Conservation (phyloP, 2,888 invertebrate species). For the Acholoe squamosa region DNA sequence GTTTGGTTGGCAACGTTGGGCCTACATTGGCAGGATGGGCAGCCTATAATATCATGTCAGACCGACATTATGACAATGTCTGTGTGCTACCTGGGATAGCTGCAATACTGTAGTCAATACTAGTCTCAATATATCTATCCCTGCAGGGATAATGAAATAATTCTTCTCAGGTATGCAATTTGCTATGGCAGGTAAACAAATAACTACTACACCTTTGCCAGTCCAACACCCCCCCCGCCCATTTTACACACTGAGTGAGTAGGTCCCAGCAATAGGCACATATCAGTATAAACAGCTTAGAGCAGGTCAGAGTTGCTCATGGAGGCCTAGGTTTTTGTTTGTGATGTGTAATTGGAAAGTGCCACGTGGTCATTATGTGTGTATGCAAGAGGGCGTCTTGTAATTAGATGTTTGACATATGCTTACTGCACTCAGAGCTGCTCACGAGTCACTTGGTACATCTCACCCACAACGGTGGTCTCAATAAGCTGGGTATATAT, state of each 20-base stretch:
- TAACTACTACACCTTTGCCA: no score
- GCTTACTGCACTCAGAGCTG: neutral
- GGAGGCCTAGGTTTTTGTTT: neutral
- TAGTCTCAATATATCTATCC: no score
- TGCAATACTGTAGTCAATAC: no score
- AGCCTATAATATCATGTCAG: no score
- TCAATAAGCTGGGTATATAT: neutral
- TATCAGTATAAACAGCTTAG: neutral
- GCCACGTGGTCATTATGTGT: constrained; percentile 26
- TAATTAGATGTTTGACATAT: constrained; percentile 55
- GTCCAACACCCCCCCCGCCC: neutral
- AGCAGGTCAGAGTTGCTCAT: neutral
- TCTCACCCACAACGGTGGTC: neutral
- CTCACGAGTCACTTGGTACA: neutral
- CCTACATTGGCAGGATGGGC: no score
- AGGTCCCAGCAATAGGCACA: neutral
- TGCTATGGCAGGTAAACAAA: no score
- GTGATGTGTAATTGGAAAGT: constrained; percentile 35
- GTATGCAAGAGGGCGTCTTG: constrained; percentile 22
- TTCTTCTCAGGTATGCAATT: no score
- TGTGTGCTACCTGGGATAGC: no score
- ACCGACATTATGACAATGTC: no score
- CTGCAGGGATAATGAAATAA: no score
- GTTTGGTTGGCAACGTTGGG: no score
- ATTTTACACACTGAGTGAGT: neutral